Conservation (phyloP, 1,140 invertebrate genomes). For the Parapsyche elsis region DNA sequence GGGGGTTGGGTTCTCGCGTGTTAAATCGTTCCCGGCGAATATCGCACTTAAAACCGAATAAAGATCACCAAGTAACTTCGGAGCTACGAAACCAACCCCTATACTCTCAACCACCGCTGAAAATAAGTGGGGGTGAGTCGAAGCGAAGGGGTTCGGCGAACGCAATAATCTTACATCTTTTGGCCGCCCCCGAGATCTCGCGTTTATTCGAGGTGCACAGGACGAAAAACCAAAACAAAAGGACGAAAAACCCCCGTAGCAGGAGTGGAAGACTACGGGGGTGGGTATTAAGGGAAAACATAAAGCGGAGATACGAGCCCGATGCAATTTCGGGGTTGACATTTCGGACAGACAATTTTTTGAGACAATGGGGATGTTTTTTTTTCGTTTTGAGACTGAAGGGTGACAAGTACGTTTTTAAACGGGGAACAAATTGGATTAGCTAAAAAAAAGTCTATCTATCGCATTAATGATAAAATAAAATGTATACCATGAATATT, state of each 20-base stretch:
- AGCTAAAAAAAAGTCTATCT: background rate
- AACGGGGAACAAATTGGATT: conserved; percentile 1
- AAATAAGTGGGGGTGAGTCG: background rate
- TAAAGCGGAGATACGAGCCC: conserved; percentile 25
- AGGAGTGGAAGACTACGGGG: conserved; percentile 8
- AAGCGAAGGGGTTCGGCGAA: conserved; percentile 11
- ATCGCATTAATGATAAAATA: no score
- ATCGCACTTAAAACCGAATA: conserved; percentile 34
- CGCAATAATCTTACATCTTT: conserved; percentile 33
- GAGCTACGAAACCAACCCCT: background rate
- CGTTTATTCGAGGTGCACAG: background rate
- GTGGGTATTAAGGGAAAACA: conserved; percentile 19
- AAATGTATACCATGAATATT: no score
- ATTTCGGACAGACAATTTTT: conserved; percentile 18
- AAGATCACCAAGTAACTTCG: background rate
- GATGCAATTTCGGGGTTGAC: conserved; percentile 28
- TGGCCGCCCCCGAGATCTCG: background rate
- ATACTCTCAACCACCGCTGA: background rate
- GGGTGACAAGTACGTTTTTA: no score
- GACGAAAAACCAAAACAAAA: conserved; percentile 13
- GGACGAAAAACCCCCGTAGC: background rate
- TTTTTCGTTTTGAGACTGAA: no score
- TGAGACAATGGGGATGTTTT: background rate
- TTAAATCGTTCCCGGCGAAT: conserved; percentile 20
- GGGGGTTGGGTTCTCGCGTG: background rate